Evolutionary conservation across 1,140 invertebrate genomes (phyloP).

Genomic region (Uloborus diversus): DNA sequence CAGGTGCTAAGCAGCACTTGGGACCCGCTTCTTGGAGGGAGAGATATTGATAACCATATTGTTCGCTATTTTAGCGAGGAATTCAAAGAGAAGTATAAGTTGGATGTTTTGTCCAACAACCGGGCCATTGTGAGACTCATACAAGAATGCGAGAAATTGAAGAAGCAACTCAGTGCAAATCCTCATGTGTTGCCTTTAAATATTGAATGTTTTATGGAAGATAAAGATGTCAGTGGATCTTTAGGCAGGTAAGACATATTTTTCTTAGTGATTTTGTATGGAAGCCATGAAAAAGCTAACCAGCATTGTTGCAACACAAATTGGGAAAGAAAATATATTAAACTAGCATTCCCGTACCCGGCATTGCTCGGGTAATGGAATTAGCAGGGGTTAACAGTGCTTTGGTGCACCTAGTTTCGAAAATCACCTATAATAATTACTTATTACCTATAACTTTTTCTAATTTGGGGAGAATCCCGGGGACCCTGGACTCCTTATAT

Average conservation of each 20-base stretch:
- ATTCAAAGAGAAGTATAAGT: slow-evolving; percentile 78
- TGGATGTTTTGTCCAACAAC: slow-evolving; percentile 85
- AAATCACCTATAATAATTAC: too few species aligned
- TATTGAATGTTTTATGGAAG: slow-evolving; percentile 99
- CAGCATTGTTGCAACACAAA: too few species aligned
- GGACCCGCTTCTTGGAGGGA: slow-evolving; percentile 87
- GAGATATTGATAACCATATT: slow-evolving; percentile 88
- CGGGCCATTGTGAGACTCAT: slow-evolving; percentile 87
- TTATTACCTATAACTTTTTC: too few species aligned
- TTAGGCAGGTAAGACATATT: slow-evolving; percentile 71
- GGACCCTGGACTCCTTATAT: too few species aligned
- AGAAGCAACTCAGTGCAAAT: slow-evolving; percentile 98
- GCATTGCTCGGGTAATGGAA: too few species aligned
- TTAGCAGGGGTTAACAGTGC: too few species aligned
- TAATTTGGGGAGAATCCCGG: too few species aligned
- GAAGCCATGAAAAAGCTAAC: too few species aligned
- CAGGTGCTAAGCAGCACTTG: slow-evolving; percentile 85
- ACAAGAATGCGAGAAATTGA: slow-evolving; percentile 95
- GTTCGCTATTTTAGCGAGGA: slow-evolving; percentile 78
- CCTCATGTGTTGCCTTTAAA: slow-evolving; percentile 88
- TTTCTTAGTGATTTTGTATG: too few species aligned
- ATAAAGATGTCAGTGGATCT: slow-evolving; percentile 87
- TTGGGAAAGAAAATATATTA: too few species aligned
- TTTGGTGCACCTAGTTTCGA: too few species aligned
- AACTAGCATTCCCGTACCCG: too few species aligned